Conservation (phyloP, 1,140 invertebrate genomes). For the Drusus annulatus region DNA sequence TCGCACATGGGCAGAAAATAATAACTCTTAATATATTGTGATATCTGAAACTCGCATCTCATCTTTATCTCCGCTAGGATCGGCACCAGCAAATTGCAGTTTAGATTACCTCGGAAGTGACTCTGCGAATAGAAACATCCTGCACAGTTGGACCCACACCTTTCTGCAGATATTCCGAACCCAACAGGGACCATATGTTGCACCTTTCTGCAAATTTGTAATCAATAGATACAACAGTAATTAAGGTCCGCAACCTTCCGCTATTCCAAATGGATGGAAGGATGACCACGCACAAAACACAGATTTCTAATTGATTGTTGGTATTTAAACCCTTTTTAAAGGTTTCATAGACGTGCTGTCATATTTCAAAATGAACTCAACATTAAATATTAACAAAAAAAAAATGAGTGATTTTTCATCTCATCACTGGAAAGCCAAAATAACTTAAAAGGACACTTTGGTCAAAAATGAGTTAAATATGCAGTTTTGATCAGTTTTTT, state of each 20-base stretch:
- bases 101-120: conserved; percentile 39
- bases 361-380: too few species aligned
- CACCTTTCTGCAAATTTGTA: conserved; percentile 36
- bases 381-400: too few species aligned
- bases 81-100: conserved; percentile 33
- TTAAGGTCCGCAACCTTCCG: background rate
- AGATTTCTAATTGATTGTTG: background rate
- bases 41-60: too few species aligned
- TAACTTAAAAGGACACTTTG: too few species aligned
- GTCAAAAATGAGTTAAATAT: too few species aligned
- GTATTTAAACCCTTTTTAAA: conserved; percentile 16
- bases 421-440: too few species aligned
- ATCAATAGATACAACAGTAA: conserved; percentile 35
- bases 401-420: too few species aligned
- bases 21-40: too few species aligned
- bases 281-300: conserved; percentile 24
- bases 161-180: background rate
- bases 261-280: conserved; percentile 12
- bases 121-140: conserved; percentile 22
- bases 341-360: too few species aligned
- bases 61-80: background rate
- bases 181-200: conserved; percentile 30
- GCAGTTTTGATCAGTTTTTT: too few species aligned
- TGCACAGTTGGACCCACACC: background rate
- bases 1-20: too few species aligned